Conservation (phyloP, 2,797 vertebrate genomes). For the Melanogrammus aeglefinus region DNA sequence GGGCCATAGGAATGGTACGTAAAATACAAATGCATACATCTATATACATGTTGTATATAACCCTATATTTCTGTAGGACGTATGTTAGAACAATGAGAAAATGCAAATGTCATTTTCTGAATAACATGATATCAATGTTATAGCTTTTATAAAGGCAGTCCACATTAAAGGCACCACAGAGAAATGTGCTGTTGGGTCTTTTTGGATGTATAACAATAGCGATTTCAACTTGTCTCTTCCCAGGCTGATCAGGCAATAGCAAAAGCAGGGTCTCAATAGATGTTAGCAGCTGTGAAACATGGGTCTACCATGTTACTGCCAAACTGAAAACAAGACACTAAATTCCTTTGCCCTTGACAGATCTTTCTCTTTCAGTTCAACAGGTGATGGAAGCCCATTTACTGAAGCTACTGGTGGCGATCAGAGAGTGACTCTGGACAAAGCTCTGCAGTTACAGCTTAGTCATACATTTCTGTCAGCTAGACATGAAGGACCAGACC, state of each 20-base stretch:
- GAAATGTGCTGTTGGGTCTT: too few species aligned
- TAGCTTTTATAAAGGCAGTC: too few species aligned
- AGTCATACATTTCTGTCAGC: slow-evolving; percentile 18
- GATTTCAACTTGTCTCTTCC: too few species aligned
- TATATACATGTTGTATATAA: neutral
- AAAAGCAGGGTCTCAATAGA: neutral
- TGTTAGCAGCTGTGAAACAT: neutral
- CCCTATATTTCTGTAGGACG: neutral
- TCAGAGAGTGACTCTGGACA: slow-evolving; percentile 81
- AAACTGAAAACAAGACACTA: neutral
- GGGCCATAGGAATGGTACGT: slow-evolving; percentile 91
- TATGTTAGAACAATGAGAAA: too few species aligned
- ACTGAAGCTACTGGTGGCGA: slow-evolving; percentile 89
- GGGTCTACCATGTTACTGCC: neutral
- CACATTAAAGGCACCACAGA: too few species aligned
- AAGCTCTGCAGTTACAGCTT: slow-evolving; percentile 6
- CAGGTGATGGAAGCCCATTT: slow-evolving; percentile 97
- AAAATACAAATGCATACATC: slow-evolving; percentile 2
- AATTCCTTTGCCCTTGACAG: neutral
- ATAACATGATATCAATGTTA: too few species aligned
- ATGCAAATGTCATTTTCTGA: too few species aligned
- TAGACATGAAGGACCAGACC: slow-evolving; percentile 28
- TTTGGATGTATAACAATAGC: too few species aligned
- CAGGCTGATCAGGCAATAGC: too few species aligned
- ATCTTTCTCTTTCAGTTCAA: slow-evolving; percentile 79